These are phyloP conservation scores for Morinoia aosen DNA, from an alignment of 2,888 invertebrate species.

Conservation along the genomic window DNA sequence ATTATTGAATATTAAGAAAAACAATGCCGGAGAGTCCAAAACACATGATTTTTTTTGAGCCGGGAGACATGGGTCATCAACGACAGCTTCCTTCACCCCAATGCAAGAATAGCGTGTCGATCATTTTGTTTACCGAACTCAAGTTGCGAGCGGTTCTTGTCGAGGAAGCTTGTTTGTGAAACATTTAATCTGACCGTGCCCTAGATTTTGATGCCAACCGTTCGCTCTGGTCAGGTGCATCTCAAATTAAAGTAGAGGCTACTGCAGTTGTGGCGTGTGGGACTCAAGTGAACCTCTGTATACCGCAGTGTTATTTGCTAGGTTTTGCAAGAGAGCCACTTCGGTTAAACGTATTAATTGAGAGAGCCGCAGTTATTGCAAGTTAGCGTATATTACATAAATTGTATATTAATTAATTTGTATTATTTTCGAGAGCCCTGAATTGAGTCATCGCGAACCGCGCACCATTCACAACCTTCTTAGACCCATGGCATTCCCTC, in stretches of 20 bases:
- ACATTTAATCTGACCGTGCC: background rate
- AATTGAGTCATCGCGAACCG: too few species aligned
- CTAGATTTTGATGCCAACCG: background rate
- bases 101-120: background rate
- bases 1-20: background rate
- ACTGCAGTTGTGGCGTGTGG: background rate
- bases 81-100: background rate
- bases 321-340: too few species aligned
- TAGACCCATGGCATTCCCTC: too few species aligned
- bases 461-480: too few species aligned
- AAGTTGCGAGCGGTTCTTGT: background rate
- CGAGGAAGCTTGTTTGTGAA: background rate
- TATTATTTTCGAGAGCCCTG: too few species aligned
- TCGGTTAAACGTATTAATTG: too few species aligned
- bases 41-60: background rate
- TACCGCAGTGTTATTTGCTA: too few species aligned
- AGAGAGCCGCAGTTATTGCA: too few species aligned
- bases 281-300: too few species aligned
- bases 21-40: background rate
- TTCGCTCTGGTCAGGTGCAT: background rate
- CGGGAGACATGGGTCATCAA: background rate
- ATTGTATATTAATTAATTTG: too few species aligned
- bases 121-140: background rate
- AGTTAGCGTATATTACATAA: too few species aligned
- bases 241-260: background rate